phyloP scores from a whole-genome alignment of 2,113 vertebrate species.

The Dicrurus megarhynchus region DNA sequence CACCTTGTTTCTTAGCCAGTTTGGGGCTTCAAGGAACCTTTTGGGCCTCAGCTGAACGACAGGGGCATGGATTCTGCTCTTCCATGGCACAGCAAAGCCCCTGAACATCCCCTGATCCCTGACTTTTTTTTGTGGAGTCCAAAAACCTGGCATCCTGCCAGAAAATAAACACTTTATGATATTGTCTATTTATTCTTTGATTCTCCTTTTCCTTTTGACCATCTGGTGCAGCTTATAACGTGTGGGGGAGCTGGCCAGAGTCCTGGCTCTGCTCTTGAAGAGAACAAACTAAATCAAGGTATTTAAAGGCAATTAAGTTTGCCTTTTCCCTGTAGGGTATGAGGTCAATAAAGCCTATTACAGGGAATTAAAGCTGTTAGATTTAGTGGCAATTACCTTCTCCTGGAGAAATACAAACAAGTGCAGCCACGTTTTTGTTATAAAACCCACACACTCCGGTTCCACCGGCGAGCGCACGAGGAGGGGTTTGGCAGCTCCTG shows the following conservation, averaged over 20 bases:
- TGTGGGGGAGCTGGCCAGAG: not conserved
- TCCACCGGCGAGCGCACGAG: not conserved
- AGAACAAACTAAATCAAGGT: not conserved
- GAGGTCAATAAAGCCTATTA: slow-evolving; percentile 13
- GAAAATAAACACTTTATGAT: not conserved
- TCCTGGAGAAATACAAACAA: not conserved
- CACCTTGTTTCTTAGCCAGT: accelerated
- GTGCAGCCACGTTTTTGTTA: not conserved
- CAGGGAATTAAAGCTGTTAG: not conserved
- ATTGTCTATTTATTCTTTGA: not conserved
- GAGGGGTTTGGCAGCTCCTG: not conserved
- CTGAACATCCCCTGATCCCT: not conserved
- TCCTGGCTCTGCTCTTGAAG: not conserved
- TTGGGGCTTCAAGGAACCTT: not conserved
- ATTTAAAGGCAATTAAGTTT: slow-evolving; percentile 39
- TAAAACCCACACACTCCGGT: not conserved
- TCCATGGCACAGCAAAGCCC: not conserved
- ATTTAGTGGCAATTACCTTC: not conserved
- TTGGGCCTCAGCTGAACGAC: not conserved
- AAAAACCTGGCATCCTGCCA: accelerated
- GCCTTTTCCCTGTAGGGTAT: not conserved
- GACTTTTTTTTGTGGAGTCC: not conserved
- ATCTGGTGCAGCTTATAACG: accelerated
- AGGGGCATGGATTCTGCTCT: not conserved
- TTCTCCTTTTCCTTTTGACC: not conserved